Conservation (phyloP, 2,888 invertebrate species). For the Trichacis sp. region DNA sequence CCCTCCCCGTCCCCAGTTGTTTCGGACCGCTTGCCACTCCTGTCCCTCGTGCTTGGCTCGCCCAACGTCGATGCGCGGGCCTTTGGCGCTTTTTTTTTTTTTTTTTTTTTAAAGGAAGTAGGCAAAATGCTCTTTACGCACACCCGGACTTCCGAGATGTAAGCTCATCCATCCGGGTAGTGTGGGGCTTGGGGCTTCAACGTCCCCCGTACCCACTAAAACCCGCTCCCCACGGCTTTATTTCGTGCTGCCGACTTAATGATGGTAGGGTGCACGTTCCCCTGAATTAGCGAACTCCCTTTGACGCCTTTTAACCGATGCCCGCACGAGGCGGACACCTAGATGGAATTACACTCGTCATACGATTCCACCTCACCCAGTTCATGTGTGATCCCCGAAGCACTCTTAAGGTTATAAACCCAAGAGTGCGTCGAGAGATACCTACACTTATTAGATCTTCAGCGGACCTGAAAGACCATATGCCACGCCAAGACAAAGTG, state of each 20-base stretch:
- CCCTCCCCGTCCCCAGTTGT: too few relatives aligned
- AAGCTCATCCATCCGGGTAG: too few relatives aligned
- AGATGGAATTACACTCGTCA: background rate
- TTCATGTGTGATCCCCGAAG: background rate
- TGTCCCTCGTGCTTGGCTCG: too few relatives aligned
- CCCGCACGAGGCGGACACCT: background rate
- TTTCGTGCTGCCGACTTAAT: background rate
- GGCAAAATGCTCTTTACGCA: too few relatives aligned
- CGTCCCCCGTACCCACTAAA: background rate
- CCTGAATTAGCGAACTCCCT: background rate
- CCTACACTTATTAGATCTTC: background rate
- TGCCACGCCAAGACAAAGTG: background rate
- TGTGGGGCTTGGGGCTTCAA: too few relatives aligned
- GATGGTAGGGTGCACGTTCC: background rate
- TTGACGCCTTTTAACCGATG: background rate
- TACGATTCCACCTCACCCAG: background rate
- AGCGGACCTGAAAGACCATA: background rate
- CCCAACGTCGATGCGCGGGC: too few relatives aligned
- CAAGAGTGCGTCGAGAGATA: background rate
- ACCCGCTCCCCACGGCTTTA: background rate
- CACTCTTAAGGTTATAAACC: background rate
- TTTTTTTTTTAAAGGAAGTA: too few relatives aligned
- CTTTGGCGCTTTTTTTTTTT: too few relatives aligned
- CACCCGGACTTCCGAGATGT: too few relatives aligned
- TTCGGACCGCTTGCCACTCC: too few relatives aligned